Conservation (phyloP, 2,888 invertebrate species). For the Mystacides longicornis region DNA sequence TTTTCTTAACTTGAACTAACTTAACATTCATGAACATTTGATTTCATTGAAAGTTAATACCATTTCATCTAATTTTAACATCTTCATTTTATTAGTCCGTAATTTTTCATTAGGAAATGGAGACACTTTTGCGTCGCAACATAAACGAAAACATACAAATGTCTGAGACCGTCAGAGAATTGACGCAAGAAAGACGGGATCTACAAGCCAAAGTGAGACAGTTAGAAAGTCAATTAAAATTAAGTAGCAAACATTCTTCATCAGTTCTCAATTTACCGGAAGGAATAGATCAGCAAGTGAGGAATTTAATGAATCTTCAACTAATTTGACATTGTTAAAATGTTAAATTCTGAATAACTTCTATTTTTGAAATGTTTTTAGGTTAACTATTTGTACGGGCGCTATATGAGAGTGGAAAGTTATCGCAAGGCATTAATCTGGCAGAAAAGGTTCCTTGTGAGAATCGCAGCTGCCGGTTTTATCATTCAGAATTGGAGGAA, state of each 20-base stretch:
- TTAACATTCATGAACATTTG: too few relatives aligned
- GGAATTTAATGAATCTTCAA: not conserved
- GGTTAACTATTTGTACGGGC: conserved; percentile 45
- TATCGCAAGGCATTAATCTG: conserved; percentile 80
- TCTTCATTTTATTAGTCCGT: too few relatives aligned
- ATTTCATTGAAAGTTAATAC: too few relatives aligned
- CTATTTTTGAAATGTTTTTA: conserved; percentile 26
- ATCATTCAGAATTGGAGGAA: conserved; percentile 46
- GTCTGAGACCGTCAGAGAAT: conserved; percentile 35
- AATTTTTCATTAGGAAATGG: conserved; percentile 50
- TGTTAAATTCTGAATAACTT: not conserved
- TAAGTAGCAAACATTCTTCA: conserved; percentile 15
- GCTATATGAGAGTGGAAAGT: conserved; percentile 72
- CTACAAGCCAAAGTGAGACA: conserved; percentile 42
- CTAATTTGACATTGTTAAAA: not conserved
- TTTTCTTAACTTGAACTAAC: too few relatives aligned
- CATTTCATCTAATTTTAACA: too few relatives aligned
- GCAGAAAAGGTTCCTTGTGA: conserved; percentile 82
- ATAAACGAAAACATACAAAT: conserved; percentile 47
- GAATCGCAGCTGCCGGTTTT: conserved; percentile 51
- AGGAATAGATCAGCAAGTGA: conserved; percentile 29
- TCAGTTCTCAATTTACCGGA: conserved; percentile 22
- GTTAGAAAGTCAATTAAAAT: conserved; percentile 32
- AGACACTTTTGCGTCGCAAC: conserved; percentile 40
- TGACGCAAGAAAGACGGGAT: conserved; percentile 30